These are phyloP conservation scores for Odontesthes bonariensis DNA, from an alignment of 2,113 vertebrate species.

Conservation along the genomic window DNA sequence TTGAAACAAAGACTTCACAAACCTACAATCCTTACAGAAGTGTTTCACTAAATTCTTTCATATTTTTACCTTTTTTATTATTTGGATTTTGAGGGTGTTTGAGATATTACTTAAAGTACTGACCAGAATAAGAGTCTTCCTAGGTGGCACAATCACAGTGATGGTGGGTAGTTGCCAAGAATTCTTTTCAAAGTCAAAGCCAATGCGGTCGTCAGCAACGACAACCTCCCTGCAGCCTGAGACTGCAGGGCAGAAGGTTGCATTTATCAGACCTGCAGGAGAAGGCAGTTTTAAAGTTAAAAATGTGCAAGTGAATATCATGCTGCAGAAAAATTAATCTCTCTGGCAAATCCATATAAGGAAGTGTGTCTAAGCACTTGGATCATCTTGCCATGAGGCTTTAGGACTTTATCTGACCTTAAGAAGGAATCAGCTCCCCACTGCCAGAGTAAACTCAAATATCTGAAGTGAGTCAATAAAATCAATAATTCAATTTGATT, in stretches of 20 bases:
- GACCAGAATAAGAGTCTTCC: slow-evolving; percentile 88
- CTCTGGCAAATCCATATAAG: slow-evolving; percentile 15
- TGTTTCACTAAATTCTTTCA: not conserved
- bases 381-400: slow-evolving; percentile 43
- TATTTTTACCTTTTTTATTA: not conserved
- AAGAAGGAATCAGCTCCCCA: slow-evolving; percentile 16
- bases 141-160: slow-evolving; percentile 85
- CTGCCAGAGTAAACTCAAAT: not conserved
- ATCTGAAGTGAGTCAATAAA: slow-evolving; percentile 15
- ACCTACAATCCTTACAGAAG: slow-evolving; percentile 5
- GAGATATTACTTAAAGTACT: slow-evolving; percentile 35
- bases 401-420: slow-evolving; percentile 42
- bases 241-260: slow-evolving; percentile 89
- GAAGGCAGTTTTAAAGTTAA: not conserved
- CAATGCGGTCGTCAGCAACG: slow-evolving; percentile 80
- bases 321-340: not conserved
- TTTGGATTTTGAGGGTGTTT: not conserved
- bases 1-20: slow-evolving; percentile 17
- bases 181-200: slow-evolving; percentile 84
- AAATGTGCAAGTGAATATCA: not conserved
- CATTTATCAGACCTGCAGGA: slow-evolving; percentile 85
- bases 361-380: slow-evolving; percentile 33
- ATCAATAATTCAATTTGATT: slow-evolving; percentile 9
- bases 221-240: slow-evolving; percentile 90
- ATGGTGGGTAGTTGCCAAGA: slow-evolving; percentile 78